Evolutionary conservation across 2,113 vertebrate genomes (phyloP), one percentile per base, ranked within the genome.

Genomic region (Oxyruncus cristatus): DNA sequence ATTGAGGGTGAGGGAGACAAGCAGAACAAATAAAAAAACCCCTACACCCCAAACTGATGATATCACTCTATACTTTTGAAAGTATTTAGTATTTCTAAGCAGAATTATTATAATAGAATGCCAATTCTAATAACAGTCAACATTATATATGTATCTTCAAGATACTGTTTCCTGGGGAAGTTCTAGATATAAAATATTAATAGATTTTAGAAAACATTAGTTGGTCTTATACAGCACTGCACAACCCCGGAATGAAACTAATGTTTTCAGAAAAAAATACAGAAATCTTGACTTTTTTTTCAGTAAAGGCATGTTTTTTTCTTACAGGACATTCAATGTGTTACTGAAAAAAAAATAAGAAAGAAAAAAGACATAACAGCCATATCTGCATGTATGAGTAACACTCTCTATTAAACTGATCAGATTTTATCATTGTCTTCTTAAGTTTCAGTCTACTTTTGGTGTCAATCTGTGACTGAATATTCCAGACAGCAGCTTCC

Each of bases 41-140:
- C 14, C 12, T 1, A 10, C 19, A 44, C 0, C 0, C 3, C 50
- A 11, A 37, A 67, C 37, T 81, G 26, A 14, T 50, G 68, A 59
- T 59, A 67, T 3, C 12, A 35, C 16, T n/a, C 5, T 35, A 55
- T 18, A 12, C 1, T 59, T 77, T 70, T 76, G 21, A 46, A 67
- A 49, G 3, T 55, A 67, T 27, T 67, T 58, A 62, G 4, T 21
- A 61, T 87, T 87, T 83, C 17, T 67, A 46, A 75, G 24, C 3
- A 37, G 18, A 39, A 46, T 9, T 72, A 6, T 49, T 86, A 32
- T 75, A 72, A 35, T 28, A n/a, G 35, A 81, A 67, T 18, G 39
- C 6, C 3, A 47, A 74, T 65, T 33, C 3, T 56, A 56, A 44
- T 9, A 71, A 8, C 3, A 35, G 5, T 23, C 4, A 56, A 23